A percentile compares a stretch with the other conserved stretches of the same genome.
Conservation (phyloP, 1,140 invertebrate species). For the Macrotrachela quadricornifera region DNA sequence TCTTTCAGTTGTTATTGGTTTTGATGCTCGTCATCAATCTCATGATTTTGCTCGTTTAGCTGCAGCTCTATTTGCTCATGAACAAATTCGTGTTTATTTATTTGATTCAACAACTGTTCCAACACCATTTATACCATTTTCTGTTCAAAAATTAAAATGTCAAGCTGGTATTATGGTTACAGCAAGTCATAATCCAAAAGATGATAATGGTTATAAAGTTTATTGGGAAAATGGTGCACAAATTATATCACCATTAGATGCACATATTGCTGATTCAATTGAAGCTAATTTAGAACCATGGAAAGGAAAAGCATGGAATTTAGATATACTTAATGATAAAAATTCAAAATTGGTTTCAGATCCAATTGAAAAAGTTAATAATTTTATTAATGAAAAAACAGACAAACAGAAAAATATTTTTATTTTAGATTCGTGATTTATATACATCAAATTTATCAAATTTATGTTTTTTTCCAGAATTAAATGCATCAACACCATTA, state of each 20-base stretch:
- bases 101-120: constrained; percentile 52
- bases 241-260: constrained; percentile 74
- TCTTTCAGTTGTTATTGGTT: constrained; percentile 55
- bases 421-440: too few species aligned
- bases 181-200: constrained; percentile 93
- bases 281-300: constrained; percentile 49
- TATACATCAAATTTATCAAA: too few species aligned
- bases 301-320: constrained; percentile 42
- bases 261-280: constrained; percentile 58
- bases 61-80: constrained; percentile 54
- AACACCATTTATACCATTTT: constrained; percentile 77
- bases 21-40: constrained; percentile 80
- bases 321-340: constrained; percentile 9
- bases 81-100: constrained; percentile 56
- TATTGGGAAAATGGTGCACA: constrained; percentile 81
- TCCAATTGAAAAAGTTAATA: too few species aligned
- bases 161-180: constrained; percentile 79
- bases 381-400: too few species aligned
- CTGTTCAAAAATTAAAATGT: constrained; percentile 44
- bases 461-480: too few species aligned
- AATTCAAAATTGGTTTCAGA: too few species aligned
- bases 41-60: constrained; percentile 72
- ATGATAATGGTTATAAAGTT: constrained; percentile 95
- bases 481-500: constrained; percentile 39
- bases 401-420: too few species aligned